A percentile compares a stretch with the other conserved stretches of the same genome.
Evolutionary conservation across 2,888 invertebrate genomes (phyloP).

Genomic region (Erannis defoliaria): DNA sequence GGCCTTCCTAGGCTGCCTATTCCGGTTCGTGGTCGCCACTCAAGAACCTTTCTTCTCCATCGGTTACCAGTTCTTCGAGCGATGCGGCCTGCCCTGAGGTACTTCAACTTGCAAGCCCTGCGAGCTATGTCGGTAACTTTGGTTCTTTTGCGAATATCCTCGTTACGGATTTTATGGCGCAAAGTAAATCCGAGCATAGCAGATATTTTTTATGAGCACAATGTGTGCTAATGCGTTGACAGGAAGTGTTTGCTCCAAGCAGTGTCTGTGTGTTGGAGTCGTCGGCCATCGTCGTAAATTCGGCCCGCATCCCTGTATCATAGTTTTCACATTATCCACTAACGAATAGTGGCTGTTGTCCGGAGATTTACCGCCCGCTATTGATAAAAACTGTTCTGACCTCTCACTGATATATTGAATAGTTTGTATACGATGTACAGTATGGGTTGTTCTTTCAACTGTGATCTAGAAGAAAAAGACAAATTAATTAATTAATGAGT

Average conservation of each 20-base stretch:
- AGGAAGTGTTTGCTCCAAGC: background rate
- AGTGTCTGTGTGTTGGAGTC: background rate
- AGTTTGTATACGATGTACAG: constrained; percentile 14
- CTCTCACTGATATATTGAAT: constrained; percentile 37
- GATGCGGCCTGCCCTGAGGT: too few relatives aligned
- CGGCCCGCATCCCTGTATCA: constrained; percentile 40
- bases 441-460: background rate
- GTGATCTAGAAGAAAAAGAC: too few relatives aligned
- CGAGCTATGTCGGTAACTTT: too few relatives aligned
- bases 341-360: constrained; percentile 34
- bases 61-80: too few relatives aligned
- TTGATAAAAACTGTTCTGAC: constrained; percentile 46
- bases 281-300: constrained; percentile 28
- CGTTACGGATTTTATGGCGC: too few relatives aligned
- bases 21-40: too few relatives aligned
- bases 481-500: too few relatives aligned
- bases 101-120: too few relatives aligned
- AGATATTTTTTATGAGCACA: background rate
- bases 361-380: constrained; percentile 36
- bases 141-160: too few relatives aligned
- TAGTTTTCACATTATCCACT: constrained; percentile 39
- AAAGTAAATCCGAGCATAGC: too few relatives aligned
- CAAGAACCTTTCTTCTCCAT: too few relatives aligned
- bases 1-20: too few relatives aligned
- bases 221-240: background rate